phyloP scores from a whole-genome alignment of 2,113 vertebrate species.

The Cairina moschata region DNA sequence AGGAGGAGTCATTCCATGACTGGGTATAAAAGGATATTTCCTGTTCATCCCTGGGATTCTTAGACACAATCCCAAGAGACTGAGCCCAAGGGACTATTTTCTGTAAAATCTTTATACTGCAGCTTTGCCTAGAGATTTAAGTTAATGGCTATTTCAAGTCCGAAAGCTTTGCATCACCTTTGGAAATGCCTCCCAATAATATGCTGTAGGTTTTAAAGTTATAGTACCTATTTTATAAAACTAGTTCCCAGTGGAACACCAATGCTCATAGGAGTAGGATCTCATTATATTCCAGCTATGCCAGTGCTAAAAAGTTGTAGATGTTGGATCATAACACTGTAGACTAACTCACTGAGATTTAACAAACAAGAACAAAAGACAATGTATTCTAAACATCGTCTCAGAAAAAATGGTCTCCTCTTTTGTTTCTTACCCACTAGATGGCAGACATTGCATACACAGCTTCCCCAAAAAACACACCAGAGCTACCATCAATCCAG shows the following conservation, averaged over 20 bases:
- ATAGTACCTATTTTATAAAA: not conserved
- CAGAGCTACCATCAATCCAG: accelerated
- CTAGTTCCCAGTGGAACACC: not conserved
- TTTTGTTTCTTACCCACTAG: not conserved
- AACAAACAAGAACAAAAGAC: not conserved
- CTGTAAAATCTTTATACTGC: not conserved
- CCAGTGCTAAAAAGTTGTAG: not conserved
- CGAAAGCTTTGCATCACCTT: not conserved
- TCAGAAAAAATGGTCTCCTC: not conserved
- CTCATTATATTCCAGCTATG: not conserved
- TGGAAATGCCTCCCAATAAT: not conserved
- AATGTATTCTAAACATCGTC: too few relatives aligned
- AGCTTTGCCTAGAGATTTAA: not conserved
- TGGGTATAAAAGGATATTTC: not conserved
- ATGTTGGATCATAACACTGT: not conserved
- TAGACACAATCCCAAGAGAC: not conserved
- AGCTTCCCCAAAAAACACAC: not conserved
- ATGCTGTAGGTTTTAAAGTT: not conserved
- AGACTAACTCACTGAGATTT: not conserved
- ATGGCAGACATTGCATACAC: not conserved
- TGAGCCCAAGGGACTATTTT: not conserved
- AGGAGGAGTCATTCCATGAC: too few relatives aligned
- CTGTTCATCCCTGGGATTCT: not conserved
- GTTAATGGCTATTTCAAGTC: not conserved
- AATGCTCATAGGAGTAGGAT: not conserved